Evolutionary conservation across 2,888 invertebrate genomes (phyloP).

Genomic region (Drosophila birchii): DNA sequence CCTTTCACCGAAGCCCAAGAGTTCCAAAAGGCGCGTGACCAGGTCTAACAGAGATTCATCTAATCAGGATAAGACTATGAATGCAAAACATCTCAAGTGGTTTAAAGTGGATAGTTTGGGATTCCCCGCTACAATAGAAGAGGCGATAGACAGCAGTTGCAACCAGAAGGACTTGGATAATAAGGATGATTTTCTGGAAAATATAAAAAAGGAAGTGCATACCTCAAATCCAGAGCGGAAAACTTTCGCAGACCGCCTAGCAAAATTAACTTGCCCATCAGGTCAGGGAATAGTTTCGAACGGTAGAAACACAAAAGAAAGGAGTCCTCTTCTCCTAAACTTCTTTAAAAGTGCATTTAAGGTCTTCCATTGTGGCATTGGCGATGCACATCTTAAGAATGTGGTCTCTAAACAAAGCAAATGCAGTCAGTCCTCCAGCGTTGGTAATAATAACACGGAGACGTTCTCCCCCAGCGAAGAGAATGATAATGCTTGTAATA

Average conservation of each 20-base stretch:
- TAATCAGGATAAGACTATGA: background rate
- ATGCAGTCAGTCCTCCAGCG: background rate
- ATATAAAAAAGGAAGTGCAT: background rate
- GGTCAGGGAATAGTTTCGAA: background rate
- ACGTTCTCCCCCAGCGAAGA: background rate
- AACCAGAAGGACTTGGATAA: background rate
- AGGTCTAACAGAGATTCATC: too few relatives aligned
- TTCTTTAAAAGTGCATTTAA: conserved; percentile 25
- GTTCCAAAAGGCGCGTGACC: background rate
- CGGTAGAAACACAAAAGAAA: background rate
- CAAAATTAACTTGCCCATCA: background rate
- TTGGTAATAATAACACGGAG: background rate
- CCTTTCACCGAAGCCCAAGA: background rate
- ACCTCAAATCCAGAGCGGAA: too few relatives aligned
- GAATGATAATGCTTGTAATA: background rate
- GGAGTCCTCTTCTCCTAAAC: conserved; percentile 9
- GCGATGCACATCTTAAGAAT: background rate
- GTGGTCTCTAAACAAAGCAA: background rate
- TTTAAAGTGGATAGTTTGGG: background rate
- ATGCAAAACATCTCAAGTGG: background rate
- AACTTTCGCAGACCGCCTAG: background rate
- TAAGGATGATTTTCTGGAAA: background rate
- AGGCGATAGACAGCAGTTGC: background rate
- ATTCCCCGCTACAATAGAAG: background rate
- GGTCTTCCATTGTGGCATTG: conserved; percentile 1